Conservation (phyloP, 30 jellyfish, hydroid and myxozoan genomes). For the Hydractinia echinata region DNA sequence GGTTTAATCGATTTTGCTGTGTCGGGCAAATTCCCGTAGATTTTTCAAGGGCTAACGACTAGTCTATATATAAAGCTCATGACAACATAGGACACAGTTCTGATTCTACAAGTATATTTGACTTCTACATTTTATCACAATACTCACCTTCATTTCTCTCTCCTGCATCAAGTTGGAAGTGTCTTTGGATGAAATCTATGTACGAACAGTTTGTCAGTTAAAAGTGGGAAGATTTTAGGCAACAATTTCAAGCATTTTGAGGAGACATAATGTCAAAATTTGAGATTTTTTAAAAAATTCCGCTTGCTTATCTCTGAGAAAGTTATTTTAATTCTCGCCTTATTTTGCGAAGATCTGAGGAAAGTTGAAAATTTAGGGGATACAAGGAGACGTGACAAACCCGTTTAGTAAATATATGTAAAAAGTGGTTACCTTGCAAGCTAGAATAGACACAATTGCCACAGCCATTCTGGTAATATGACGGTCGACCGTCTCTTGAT, state of each 20-base stretch:
- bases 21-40: too few species aligned
- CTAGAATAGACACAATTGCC: conserved; percentile 81
- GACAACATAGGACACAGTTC: too few species aligned
- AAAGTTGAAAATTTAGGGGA: too few species aligned
- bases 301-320: too few species aligned
- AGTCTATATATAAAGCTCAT: too few species aligned
- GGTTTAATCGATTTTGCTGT: too few species aligned
- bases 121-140: too few species aligned
- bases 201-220: background rate
- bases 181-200: conserved; percentile 73
- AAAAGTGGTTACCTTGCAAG: conserved; percentile 67
- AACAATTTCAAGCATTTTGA: background rate
- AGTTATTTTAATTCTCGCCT: too few species aligned
- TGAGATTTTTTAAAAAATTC: too few species aligned
- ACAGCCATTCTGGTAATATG: conserved; percentile 91
- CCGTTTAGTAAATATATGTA: background rate
- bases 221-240: background rate
- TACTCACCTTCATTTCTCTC: conserved; percentile 69
- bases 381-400: background rate
- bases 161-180: conserved; percentile 57
- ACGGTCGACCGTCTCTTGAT: conserved; percentile 60
- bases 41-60: too few species aligned
- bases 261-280: background rate
- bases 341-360: too few species aligned
- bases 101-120: too few species aligned